These are phyloP conservation scores for Latrodectus hesperus DNA, from an alignment of 2,888 invertebrate genomes.

Conservation along the genomic window DNA sequence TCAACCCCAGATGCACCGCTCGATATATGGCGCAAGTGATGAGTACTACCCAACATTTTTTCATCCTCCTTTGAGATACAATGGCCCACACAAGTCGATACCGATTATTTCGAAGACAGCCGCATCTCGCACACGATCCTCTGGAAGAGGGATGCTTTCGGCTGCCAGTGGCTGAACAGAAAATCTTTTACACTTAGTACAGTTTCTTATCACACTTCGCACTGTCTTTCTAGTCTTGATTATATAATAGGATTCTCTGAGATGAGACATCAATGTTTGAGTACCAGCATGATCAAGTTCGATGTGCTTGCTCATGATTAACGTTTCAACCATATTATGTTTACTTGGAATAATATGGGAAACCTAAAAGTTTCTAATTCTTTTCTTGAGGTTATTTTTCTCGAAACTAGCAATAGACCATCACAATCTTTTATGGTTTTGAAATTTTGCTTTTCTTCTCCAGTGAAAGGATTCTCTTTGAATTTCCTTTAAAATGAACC, in stretches of 20 bases:
- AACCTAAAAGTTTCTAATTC: not conserved
- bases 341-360: not conserved
- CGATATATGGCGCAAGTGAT: not conserved
- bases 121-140: not conserved
- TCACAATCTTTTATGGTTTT: no score
- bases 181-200: not conserved
- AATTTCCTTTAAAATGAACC: no score
- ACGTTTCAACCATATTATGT: not conserved
- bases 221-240: not conserved
- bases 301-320: not conserved
- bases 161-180: not conserved
- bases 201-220: not conserved
- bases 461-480: no score
- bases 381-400: no score
- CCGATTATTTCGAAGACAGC: not conserved
- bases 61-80: not conserved
- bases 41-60: no score
- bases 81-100: not conserved
- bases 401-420: no score
- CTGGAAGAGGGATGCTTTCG: not conserved
- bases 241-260: constrained; percentile 4
- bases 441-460: no score
- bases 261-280: not conserved
- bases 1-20: not conserved
- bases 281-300: not conserved